phyloP scores from a whole-genome alignment of 2,797 vertebrate species.

The Lithobates sylvaticus region DNA sequence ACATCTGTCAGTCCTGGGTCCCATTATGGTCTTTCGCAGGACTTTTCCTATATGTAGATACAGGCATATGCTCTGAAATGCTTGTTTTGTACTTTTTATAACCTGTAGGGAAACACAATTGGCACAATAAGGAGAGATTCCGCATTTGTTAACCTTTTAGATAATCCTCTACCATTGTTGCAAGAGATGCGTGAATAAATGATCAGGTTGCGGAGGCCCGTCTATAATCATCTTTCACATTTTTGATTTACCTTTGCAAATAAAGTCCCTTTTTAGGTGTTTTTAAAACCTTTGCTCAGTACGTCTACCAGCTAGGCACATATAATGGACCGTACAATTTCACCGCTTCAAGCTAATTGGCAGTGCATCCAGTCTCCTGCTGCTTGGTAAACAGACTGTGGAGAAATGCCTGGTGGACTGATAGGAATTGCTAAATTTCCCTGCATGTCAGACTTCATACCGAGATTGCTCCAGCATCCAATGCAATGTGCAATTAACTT shows the following conservation, averaged over 20 bases:
- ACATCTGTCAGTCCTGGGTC: too few species aligned
- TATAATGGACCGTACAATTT: neutral
- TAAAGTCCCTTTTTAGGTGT: neutral
- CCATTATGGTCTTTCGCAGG: too few species aligned
- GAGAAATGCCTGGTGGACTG: conserved; percentile 7
- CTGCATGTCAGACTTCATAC: neutral
- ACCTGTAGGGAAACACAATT: too few species aligned
- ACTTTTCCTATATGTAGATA: too few species aligned
- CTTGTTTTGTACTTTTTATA: too few species aligned
- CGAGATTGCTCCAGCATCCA: conserved; percentile 4
- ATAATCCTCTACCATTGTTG: too few species aligned
- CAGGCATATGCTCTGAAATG: too few species aligned
- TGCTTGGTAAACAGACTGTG: conserved; percentile 34
- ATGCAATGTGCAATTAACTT: conserved; percentile 1
- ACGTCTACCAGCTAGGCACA: neutral
- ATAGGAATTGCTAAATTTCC: conserved; percentile 28
- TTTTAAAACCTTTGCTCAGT: neutral
- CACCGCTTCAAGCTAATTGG: conserved; percentile 15
- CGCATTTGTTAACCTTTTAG: too few species aligned
- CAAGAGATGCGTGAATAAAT: too few species aligned
- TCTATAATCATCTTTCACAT: neutral
- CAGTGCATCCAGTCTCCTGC: conserved; percentile 19
- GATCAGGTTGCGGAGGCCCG: too few species aligned
- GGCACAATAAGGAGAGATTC: too few species aligned
- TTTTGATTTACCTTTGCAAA: neutral